Base-by-base conservation (phyloP, 92 coral and sea anemone genomes). In the Epizoanthus rinbou region DNA sequence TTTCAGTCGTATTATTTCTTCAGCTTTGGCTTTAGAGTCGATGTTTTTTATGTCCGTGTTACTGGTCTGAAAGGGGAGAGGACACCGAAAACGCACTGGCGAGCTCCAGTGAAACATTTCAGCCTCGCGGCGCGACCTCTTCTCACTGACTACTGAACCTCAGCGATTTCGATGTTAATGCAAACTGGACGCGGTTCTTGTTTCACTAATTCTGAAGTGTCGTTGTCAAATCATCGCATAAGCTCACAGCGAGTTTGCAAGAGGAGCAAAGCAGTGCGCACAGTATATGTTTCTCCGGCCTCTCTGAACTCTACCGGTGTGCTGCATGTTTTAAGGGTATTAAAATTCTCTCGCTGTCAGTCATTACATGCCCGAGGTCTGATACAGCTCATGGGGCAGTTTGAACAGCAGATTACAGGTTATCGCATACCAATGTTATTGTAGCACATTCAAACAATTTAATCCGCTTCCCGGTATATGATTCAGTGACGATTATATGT, bases 1-100 rank as follows among this genome's bases (percentile, higher is more conserved):
- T 78, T 78, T 78, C 24, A 78, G 59, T 23, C 82, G 70, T 11
- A 78, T 8, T 22, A 78, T 19, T 21, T 6, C 41, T 23, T 62
- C 71, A 43, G 71, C 71, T 9, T 78, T 78, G 60, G 63, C 82
- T 37, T 25, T 78, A 19, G 13, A 21, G 8, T 41, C 54, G 3
- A 52, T 39, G 25, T 62, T 24, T 16, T 78, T 60, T 21, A 39
- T 37, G 18, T 19, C 57, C 37, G 31, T 15, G 31, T 62, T 69
- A 43, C 57, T 21, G 15, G 65, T 25, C 58, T 62, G 19, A 23
- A 78, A 78, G 15, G 16, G 9, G 10, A 21, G 57, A 5, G 82
- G 82, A 19, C 82, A 22, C 13, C 22, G 33, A 43, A 78, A 11
- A 6, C 69, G 57, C 15, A 62, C 59, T 6, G 71, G 71, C 22